Evolutionary conservation across 2,113 vertebrate genomes (phyloP), one percentile per base, ranked within the genome.

Genomic region (Daubentonia madagascariensis): DNA sequence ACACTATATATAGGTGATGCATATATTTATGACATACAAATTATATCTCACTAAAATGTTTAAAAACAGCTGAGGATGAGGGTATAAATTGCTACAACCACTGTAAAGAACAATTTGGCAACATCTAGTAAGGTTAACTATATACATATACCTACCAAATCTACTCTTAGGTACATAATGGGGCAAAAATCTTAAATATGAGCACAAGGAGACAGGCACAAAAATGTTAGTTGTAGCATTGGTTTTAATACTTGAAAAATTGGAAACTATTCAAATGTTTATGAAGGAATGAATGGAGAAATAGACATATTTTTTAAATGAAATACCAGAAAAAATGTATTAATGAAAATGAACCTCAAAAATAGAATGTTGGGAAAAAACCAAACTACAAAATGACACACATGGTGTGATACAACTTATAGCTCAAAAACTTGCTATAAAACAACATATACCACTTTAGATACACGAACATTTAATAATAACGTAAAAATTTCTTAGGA

Each of bases 311-410:
- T 94, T 79, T 91, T 61, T 73, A 95, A 88, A 83, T 67, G 10
- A 35, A 90, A 91, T 83, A 22, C 9, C 65, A 91, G 32, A 87
- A n/a, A 92, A 86, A 72, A 91, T n/a, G 3, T 72, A 85, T 67
- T n/a, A 45, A 32, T 17, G 10, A 73, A 96, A 95, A 92, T 59
- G 89, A 84, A 83, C 59, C 30, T 94, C 35, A 89, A 87, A 84
- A 84, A 61, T 50, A 94, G 54, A 67, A 92, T 67, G 17, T 11
- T 79, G 67, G 79, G 54, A 65, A 68, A 83, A 89, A 96, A 91
- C 28, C 17, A 90, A 89, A 75, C 6, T 57, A 2, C 40, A 91
- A 63, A 89, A 78, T 72, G 52, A 94, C 13, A 90, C 28, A 50
- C 28, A 54, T 23, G 68, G 14, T 59, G 3, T 54, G 59, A 50